Base-by-base conservation (phyloP, 2,888 invertebrate species). In the Anaspis maculata region DNA sequence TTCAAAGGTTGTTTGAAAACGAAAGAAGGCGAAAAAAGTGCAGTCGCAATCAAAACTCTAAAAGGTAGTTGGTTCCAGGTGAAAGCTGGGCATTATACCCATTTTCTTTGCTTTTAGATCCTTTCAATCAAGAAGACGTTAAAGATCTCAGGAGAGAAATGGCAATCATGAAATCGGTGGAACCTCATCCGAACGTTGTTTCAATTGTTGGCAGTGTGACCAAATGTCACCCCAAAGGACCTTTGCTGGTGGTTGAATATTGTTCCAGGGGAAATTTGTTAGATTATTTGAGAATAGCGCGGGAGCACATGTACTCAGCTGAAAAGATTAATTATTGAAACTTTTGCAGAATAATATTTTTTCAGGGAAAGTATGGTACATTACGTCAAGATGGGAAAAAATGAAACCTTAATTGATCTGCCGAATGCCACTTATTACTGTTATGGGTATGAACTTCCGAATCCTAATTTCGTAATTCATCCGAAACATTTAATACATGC, bases 21-120 rank as follows among this genome's bases (percentile, higher is more conserved):
- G 13, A 57, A 56, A 6, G 62, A 62, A 28, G 67, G 51, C 36
- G 44, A 49, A 13, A 48, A 68, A 22, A 45, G 45, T 2, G 66
- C 71, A 39, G 87, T 90, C 29, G 91, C 90, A 6, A 82, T 89
- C 2, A 91, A 91, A 68, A 83, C 84, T 79, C 68, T 90, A 0
- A 85, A 82, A 76, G 85, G 89, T 88, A 55, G 48, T n/a, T n/a
- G n/a, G n/a, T n/a, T n/a, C n/a, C n/a, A n/a, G n/a, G n/a, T n/a
- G n/a, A n/a, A n/a, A n/a, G n/a, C n/a, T n/a, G n/a, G n/a, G n/a
- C n/a, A n/a, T n/a, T n/a, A n/a, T n/a, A n/a, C n/a, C n/a, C n/a
- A n/a, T n/a, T n/a, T n/a, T n/a, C n/a, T n/a, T n/a, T n/a, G n/a
- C n/a, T n/a, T n/a, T 6, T 59, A 89, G 89, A 83, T 32, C 73